Evolutionary conservation across 2,888 invertebrate genomes (phyloP).

Genomic region (Cosmorhoe ocellata): DNA sequence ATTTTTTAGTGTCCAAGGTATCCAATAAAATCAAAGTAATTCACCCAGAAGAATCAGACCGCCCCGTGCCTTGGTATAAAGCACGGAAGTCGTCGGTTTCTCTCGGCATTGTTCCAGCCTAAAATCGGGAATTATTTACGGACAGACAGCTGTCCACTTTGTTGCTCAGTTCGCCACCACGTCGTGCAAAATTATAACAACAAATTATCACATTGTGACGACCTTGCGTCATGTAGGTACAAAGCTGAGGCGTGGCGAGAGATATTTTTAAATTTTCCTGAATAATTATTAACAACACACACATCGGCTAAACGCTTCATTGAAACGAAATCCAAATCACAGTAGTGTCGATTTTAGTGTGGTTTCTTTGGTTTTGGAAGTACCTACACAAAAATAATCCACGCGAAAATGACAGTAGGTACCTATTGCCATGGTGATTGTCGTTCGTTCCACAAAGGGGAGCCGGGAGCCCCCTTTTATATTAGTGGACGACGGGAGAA

Average conservation of each 20-base stretch:
- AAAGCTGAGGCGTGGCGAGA: constrained; percentile 17
- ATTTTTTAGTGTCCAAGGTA: no score
- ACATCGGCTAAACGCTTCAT: constrained; percentile 11
- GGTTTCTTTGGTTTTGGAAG: no score
- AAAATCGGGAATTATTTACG: constrained; percentile 40
- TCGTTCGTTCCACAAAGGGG: no score
- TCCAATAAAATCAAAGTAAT: no score
- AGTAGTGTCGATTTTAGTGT: not conserved
- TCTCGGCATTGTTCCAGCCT: constrained; percentile 55
- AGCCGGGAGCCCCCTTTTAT: no score
- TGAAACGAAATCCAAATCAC: constrained; percentile 2
- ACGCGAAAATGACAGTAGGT: no score
- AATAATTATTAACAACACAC: constrained; percentile 22
- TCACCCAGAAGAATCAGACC: no score
- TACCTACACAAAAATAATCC: no score
- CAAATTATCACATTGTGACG: constrained; percentile 31
- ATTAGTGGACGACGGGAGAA: no score
- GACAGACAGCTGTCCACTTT: constrained; percentile 41
- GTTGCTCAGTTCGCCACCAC: constrained; percentile 12
- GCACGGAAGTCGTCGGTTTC: constrained; percentile 23
- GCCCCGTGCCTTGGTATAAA: constrained; percentile 6
- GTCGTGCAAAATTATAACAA: constrained; percentile 20
- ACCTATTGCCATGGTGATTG: no score
- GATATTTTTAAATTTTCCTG: constrained; percentile 30
- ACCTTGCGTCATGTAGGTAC: constrained; percentile 26